Base-by-base conservation (phyloP, 2,888 invertebrate genomes). In the Dynastes hyllus region DNA sequence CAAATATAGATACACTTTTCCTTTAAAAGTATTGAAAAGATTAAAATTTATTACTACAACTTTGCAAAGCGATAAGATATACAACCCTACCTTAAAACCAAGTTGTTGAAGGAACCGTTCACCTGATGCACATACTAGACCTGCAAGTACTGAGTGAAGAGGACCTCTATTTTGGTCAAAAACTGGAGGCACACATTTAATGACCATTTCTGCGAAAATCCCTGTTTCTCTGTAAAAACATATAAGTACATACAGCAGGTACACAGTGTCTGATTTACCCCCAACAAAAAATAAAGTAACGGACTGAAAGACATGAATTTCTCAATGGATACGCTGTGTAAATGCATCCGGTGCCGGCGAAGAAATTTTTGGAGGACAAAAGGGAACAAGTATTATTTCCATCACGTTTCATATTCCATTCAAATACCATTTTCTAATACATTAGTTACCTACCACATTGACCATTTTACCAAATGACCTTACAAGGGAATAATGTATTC, bases 191-290 rank as follows among this genome's bases (percentile, higher is more conserved):
- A 0, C 29, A 32, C 32, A 29, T 61, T 61, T 61, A 61, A 29
- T 27, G 61, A 2, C 61, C 3, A 61, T 63, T 63, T 63, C 63
- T 63, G 29, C 11, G 63, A 63, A 63, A 63, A 63, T 32, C 29
- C 63, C n/a, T 1, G 27, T 63, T 32, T 32, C 32, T 29, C 5
- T 13, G 29, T 32, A 63, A 63, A 63, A 32, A 9, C 63, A 63
- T 63, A 29, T 32, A 22, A 58, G 55, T 58, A 58, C 1, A 63
- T 63, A 45, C 11, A 45, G 45, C 45, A 45, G 45, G 29, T 63
- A 27, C 13, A 29, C 29, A 8, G 27, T 29, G 29, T 11, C 63
- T 13, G 63, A 63, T 29, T 63, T 32, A 32, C 9, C 27, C 32
- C 27, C 27, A 27, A 27, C 27, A 22, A 37, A 58, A 29, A 27